Evolutionary conservation across 2,113 vertebrate species (phyloP), one percentile per base, ranked within the genome.

Genomic region (Lycocorax pyrrhopterus): DNA sequence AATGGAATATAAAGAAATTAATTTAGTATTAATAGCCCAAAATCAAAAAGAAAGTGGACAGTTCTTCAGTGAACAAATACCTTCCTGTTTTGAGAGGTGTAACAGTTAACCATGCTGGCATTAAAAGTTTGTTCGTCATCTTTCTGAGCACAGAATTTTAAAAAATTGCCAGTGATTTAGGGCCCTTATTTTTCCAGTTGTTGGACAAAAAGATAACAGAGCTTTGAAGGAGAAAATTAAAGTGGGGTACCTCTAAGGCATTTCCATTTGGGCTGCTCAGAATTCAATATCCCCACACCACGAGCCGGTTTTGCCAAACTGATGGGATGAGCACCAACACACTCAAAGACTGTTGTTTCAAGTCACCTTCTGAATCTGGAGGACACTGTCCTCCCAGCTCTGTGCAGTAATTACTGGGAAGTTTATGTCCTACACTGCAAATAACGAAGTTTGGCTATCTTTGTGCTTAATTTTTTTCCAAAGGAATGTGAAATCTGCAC

Each of bases 391-490:
- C 41, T 82, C 37, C 20, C 49, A 86, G 26, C 21, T 63, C 37
- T 0, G 0, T 68, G 16, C 22, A 41, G 23, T 26, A 44, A 12
- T 20, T 33, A 23, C 12, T 41, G 20, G 43, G 19, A 49, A 37
- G 32, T 53, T 75, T 52, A 30, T 53, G 8, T 64, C 63, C 59
- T 79, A 17, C 10, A 6, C 5, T 41, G 10, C 8, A 77, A 62
- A 12, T 15, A 49, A 32, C 16, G 35, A 92, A 26, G 13, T 64
- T 68, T 79, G 12, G 7, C 9, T 51, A 8, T 49, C 10, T 41
- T 53, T 6, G 1, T 23, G 27, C 20, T 76, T 71, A 4, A 3
- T 58, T 69, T 84, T 88, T 29, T 75, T 16, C 43, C 16, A 52
- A 73, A 64, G 1, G 13, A 80, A 39, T 35, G 16, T 43, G 53